These are phyloP conservation scores for Vanessa tameamea DNA, from an alignment of 1,140 invertebrate species.

Conservation along the genomic window DNA sequence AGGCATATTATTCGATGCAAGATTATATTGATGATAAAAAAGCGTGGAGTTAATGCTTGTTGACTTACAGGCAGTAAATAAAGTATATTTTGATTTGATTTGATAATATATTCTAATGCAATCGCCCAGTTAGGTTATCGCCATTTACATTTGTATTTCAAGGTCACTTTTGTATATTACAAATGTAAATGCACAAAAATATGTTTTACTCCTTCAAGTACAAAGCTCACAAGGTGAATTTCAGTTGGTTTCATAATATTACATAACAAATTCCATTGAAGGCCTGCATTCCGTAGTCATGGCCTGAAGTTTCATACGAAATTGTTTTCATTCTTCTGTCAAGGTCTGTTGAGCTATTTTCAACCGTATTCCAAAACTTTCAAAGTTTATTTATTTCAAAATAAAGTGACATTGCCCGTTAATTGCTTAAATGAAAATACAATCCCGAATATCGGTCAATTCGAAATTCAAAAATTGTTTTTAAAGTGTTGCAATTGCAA, in stretches of 20 bases:
- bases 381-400: neutral
- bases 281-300: neutral
- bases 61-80: too few species aligned
- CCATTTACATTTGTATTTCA: too few species aligned
- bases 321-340: neutral
- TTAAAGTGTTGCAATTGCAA: neutral
- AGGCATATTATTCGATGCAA: too few species aligned
- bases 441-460: neutral
- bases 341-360: neutral
- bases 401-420: neutral
- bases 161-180: too few species aligned
- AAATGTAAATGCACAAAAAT: neutral
- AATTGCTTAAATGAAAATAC: neutral
- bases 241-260: neutral
- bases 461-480: neutral
- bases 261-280: conserved; percentile 6
- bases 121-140: too few species aligned
- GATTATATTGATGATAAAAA: too few species aligned
- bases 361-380: neutral
- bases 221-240: neutral
- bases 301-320: neutral
- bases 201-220: neutral
- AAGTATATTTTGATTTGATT: too few species aligned
- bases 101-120: too few species aligned
- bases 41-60: too few species aligned